phyloP scores from a whole-genome alignment of 2,888 invertebrate genomes.

The Megamerina dolium region DNA sequence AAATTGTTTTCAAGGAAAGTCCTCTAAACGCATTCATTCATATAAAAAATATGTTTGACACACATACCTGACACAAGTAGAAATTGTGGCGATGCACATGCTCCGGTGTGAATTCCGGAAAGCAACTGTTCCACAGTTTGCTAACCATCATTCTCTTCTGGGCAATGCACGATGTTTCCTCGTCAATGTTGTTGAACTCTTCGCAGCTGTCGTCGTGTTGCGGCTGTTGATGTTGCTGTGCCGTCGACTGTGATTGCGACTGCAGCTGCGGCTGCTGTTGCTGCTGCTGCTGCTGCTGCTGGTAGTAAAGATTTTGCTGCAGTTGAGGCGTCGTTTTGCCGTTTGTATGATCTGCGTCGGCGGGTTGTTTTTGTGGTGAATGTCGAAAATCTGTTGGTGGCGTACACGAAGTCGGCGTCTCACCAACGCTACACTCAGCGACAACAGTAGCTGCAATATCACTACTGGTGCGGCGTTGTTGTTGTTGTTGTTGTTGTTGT shows the following conservation, averaged over 20 bases:
- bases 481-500: slow-evolving; percentile 17
- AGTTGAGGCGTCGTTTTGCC: slow-evolving; percentile 16
- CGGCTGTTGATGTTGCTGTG: slow-evolving; percentile 26
- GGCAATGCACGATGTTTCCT: slow-evolving; percentile 39
- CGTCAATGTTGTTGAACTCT: slow-evolving; percentile 38
- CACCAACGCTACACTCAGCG: slow-evolving; percentile 5
- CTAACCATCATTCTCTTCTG: slow-evolving; percentile 50
- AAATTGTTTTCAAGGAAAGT: not conserved
- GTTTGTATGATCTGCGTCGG: slow-evolving; percentile 11
- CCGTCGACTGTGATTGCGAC: slow-evolving; percentile 26
- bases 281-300: slow-evolving; percentile 21
- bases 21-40: not conserved
- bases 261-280: slow-evolving; percentile 19
- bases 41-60: not conserved
- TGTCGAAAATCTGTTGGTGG: slow-evolving; percentile 14
- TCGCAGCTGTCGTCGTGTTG: slow-evolving; percentile 42
- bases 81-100: slow-evolving; percentile 50
- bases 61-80: slow-evolving; percentile 47
- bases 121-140: slow-evolving; percentile 50
- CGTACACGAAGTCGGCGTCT: slow-evolving; percentile 17
- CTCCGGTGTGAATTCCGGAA: slow-evolving; percentile 47
- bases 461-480: slow-evolving; percentile 8
- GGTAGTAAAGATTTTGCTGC: slow-evolving; percentile 23
- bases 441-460: not conserved
- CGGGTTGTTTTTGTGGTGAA: slow-evolving; percentile 14